phyloP scores from a whole-genome alignment of 1,140 invertebrate species.

The Drosophila burlai region DNA sequence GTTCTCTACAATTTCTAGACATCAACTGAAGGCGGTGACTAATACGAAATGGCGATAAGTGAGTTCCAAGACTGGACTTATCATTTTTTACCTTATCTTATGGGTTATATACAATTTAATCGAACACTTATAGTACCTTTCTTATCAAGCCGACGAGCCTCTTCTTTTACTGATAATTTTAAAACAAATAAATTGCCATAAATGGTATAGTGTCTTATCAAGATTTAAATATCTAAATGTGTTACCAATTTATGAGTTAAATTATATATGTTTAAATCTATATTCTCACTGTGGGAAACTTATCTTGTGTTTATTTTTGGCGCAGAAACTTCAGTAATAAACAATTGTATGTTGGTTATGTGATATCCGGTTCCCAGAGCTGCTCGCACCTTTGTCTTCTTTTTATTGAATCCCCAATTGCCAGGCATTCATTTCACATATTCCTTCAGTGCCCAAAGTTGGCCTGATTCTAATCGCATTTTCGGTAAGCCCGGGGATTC shows the following conservation, averaged over 20 bases:
- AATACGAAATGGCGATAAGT: neutral
- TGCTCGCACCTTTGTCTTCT: neutral
- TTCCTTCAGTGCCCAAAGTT: conserved; percentile 22
- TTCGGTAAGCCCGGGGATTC: conserved; percentile 28
- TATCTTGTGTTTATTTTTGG: neutral
- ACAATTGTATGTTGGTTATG: neutral
- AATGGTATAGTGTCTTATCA: neutral
- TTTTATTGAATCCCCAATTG: conserved; percentile 13
- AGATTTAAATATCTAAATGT: neutral
- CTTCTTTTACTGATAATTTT: neutral
- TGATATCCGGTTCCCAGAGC: neutral
- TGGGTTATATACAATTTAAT: no score
- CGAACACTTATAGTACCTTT: neutral
- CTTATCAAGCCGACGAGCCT: neutral
- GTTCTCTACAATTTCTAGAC: neutral
- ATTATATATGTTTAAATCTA: neutral
- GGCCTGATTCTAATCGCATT: conserved; percentile 51
- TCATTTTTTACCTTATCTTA: no score
- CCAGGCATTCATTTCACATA: conserved; percentile 15
- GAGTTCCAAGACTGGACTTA: neutral
- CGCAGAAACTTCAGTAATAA: neutral
- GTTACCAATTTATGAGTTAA: neutral
- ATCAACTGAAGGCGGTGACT: neutral
- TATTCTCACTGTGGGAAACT: neutral
- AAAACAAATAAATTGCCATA: no score